A percentile compares a stretch with the other conserved stretches of the same genome.
Evolutionary conservation across 2,113 vertebrate species (phyloP).

Genomic region (Myotis davidii): DNA sequence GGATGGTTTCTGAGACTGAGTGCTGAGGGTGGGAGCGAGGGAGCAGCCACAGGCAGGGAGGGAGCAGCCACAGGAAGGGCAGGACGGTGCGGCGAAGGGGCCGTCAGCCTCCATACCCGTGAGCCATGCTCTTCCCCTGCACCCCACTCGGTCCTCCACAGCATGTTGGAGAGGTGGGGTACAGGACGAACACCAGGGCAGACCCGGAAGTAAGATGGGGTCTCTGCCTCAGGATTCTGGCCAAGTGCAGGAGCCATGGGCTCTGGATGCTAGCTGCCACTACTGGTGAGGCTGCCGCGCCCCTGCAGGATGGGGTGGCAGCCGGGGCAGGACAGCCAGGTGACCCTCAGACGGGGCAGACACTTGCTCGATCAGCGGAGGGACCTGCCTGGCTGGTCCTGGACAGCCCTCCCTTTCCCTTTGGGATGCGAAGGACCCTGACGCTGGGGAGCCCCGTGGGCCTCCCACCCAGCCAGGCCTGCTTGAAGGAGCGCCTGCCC

Average conservation of each 20-base stretch:
- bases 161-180: not conserved
- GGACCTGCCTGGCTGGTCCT: not conserved
- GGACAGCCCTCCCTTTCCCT: not conserved
- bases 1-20: not conserved
- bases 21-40: not conserved
- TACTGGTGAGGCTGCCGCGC: too few relatives aligned
- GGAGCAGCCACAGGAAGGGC: not conserved
- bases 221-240: not conserved
- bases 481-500: not conserved
- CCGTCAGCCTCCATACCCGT: accelerated
- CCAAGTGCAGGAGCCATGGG: accelerated
- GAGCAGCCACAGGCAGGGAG: not conserved
- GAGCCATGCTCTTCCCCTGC: not conserved
- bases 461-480: not conserved
- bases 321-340: not conserved
- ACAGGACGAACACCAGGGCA: not conserved
- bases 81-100: not conserved
- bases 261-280: accelerated
- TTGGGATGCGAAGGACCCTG: not conserved
- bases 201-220: not conserved
- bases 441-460: accelerated
- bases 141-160: not conserved
- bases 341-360: not conserved
- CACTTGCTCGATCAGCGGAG: not conserved
- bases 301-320: not conserved